Evolutionary conservation across 1,140 invertebrate species (phyloP).

Genomic region (Medauroidea extradentata): DNA sequence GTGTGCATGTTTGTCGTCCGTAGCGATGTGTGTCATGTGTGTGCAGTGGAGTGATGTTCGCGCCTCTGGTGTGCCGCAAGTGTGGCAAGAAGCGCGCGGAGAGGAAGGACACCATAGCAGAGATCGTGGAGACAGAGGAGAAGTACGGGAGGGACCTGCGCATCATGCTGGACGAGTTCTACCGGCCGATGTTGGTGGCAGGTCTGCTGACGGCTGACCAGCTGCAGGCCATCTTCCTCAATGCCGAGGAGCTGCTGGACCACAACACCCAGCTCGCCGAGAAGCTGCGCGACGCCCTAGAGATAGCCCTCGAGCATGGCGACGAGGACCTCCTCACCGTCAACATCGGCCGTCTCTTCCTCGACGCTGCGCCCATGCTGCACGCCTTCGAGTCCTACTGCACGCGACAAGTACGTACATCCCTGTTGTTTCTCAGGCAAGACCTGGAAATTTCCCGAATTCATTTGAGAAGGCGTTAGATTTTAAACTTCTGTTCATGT

Average conservation of each 20-base stretch:
- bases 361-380: conserved; percentile 89
- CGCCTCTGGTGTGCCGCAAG: conserved; percentile 79
- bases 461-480: too few species aligned
- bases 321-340: conserved; percentile 83
- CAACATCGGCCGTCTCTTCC: conserved; percentile 85
- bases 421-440: too few species aligned
- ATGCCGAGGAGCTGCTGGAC: conserved; percentile 86
- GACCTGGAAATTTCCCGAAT: too few species aligned
- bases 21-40: too few species aligned
- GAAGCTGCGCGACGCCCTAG: conserved; percentile 80
- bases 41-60: conserved; percentile 61
- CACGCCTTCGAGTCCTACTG: conserved; percentile 94
- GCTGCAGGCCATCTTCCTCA: conserved; percentile 76
- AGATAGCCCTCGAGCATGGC: conserved; percentile 72
- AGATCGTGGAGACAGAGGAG: conserved; percentile 94
- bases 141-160: conserved; percentile 90
- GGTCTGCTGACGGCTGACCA: conserved; percentile 56
- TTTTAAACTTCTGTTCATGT: too few species aligned
- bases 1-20: too few species aligned
- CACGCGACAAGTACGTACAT: conserved; percentile 64
- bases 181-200: conserved; percentile 86
- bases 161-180: conserved; percentile 91
- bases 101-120: conserved; percentile 89
- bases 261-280: conserved; percentile 83
- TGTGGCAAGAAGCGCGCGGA: conserved; percentile 84